Percentiles rank a stretch among this genome's conserved stretches.
phyloP scores from a whole-genome alignment of 1,140 invertebrate species.

The Cecropterus lyciades region DNA sequence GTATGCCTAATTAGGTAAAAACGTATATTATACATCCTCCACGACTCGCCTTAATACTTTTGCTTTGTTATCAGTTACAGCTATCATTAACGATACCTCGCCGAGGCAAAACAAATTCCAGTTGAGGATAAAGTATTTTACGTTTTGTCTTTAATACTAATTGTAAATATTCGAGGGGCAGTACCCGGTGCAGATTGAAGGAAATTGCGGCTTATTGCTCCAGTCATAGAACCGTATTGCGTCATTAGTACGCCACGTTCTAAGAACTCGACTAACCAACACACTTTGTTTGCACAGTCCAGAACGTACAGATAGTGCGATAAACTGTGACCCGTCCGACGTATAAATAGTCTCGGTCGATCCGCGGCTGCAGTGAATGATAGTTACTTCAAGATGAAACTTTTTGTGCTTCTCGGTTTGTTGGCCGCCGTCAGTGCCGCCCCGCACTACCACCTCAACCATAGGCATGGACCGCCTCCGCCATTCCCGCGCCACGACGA shows the following conservation, averaged over 20 bases:
- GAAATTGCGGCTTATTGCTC: not conserved
- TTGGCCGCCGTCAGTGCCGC: slow-evolving; percentile 47
- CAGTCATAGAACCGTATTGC: slow-evolving; percentile 18
- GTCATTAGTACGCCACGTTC: slow-evolving; percentile 30
- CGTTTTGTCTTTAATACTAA: not conserved
- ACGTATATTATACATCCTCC: not conserved
- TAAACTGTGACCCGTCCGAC: slow-evolving; percentile 48
- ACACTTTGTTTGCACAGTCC: slow-evolving; percentile 42
- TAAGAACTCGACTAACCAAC: slow-evolving; percentile 33
- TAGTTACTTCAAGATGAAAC: slow-evolving; percentile 36
- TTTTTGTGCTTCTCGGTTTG: slow-evolving; percentile 38
- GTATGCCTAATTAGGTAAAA: not conserved
- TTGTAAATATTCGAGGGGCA: not conserved
- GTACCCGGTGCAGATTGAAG: not conserved
- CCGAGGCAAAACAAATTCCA: not conserved
- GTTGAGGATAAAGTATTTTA: not conserved
- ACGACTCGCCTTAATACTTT: not conserved
- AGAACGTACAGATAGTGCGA: slow-evolving; percentile 73
- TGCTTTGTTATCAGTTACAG: slow-evolving; percentile 1
- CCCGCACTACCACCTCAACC: slow-evolving; percentile 39
- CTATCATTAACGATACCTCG: not conserved
- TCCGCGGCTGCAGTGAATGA: slow-evolving; percentile 30
- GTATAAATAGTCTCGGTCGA: slow-evolving; percentile 42
- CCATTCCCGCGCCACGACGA: slow-evolving; percentile 18
- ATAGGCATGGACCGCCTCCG: not conserved